These are phyloP conservation scores for Echinarachnius parma DNA, from an alignment of 53 echinoderm and acorn worm genomes.

Conservation along the genomic window DNA sequence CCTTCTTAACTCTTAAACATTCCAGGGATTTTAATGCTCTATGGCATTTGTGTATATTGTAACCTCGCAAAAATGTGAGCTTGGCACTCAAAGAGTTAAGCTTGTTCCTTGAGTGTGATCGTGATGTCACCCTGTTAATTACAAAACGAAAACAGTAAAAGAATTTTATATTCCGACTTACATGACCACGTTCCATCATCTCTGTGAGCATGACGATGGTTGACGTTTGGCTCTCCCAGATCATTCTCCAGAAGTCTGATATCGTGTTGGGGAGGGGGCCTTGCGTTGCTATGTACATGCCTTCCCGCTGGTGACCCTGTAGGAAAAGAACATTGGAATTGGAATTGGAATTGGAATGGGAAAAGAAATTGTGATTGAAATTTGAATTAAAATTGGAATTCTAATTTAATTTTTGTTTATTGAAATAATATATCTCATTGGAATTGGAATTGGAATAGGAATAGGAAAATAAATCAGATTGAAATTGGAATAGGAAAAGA, in stretches of 20 bases:
- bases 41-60: too few species aligned
- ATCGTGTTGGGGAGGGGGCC: slow-evolving; percentile 81
- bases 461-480: too few species aligned
- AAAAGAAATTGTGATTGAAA: too few species aligned
- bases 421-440: too few species aligned
- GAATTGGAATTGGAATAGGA: too few species aligned
- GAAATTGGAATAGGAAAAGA: too few species aligned
- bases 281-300: slow-evolving; percentile 94
- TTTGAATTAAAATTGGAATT: too few species aligned
- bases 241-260: slow-evolving; percentile 95
- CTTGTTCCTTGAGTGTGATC: background rate
- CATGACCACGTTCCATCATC: slow-evolving; percentile 72
- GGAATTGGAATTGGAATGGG: background rate
- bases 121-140: background rate
- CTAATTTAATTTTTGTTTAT: too few species aligned
- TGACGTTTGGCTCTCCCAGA: slow-evolving; percentile 81
- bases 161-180: slow-evolving; percentile 21
- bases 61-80: background rate
- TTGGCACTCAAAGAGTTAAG: background rate
- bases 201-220: slow-evolving; percentile 94
- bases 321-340: background rate
- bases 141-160: background rate
- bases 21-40: too few species aligned
- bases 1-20: too few species aligned
- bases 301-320: slow-evolving; percentile 83